Evolutionary conservation across 2,888 invertebrate species (phyloP), one percentile per base, ranked within the genome.

Genomic region (Trissolcus brochymenae): DNA sequence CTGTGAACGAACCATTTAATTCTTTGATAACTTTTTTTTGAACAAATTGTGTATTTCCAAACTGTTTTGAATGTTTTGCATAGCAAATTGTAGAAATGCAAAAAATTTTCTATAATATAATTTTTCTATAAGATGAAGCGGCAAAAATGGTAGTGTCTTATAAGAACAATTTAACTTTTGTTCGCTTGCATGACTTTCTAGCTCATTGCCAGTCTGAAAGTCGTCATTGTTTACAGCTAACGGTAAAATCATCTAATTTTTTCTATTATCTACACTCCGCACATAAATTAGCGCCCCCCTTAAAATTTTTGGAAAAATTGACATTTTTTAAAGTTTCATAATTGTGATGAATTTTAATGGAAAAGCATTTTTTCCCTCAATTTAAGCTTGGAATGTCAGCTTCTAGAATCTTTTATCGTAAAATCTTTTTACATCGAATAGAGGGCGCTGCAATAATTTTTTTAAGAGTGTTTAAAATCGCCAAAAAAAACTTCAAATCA

Each of bases 151-250:
- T 2, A 55, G 55, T 6, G 55, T 29, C 2, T 29, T 14, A 14
- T 55, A 55, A 7, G 17, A 2, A 1, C 35, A n/a, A 6, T 35
- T 35, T 3, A 55, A 14, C 14, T 55, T 55, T n/a, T 55, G 19
- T 29, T 55, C 55, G n/a, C 55, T 29, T n/a, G 19, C 55, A 35
- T 35, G 55, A 14, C 55, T 55, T 14, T 29, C 53, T 11, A 55
- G 14, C 14, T 6, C n/a, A 35, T 55, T 55, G 11, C 55, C 35
- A 29, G 29, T 4, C 14, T 55, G 9, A 25, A 55, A 29, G 1
- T 55, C 55, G 11, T 55, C 55, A 29, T 19, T 29, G 29, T 55
- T 29, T 55, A 55, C 2, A 14, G 1, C 29, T 14, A 55, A 1
- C 14, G 55, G 55, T 11, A 43, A 14, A 29, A 43, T 40, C 4